Conservation (phyloP, 2,113 vertebrate species). For the Motacilla tschutschensis region DNA sequence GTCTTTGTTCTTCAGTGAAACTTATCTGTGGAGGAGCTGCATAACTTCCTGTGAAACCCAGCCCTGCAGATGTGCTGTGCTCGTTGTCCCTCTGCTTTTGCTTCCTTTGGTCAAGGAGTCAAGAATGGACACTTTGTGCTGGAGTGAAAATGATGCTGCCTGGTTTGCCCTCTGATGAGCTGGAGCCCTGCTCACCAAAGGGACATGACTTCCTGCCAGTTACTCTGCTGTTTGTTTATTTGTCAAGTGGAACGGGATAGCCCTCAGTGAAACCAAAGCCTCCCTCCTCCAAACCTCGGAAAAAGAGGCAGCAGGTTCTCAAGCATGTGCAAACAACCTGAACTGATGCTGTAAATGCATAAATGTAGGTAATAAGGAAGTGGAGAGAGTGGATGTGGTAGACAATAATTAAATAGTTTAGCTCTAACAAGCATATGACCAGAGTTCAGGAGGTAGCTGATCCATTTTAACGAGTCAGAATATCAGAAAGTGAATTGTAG, state of each 20-base stretch:
- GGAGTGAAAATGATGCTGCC: constrained; percentile 63
- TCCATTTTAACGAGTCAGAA: not conserved
- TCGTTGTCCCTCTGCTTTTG: constrained; percentile 13
- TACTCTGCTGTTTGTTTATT: constrained; percentile 56
- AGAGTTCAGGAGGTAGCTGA: constrained; percentile 5
- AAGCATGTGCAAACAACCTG: constrained; percentile 6
- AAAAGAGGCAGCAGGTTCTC: constrained; percentile 10
- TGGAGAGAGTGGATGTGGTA: not conserved
- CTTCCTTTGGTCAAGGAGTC: constrained; percentile 52
- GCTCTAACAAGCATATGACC: not conserved
- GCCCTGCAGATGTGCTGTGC: constrained; percentile 66
- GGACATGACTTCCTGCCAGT: constrained; percentile 54
- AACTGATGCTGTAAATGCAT: not conserved
- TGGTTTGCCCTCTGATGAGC: constrained; percentile 38
- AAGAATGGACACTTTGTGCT: constrained; percentile 78
- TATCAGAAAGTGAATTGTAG: constrained; percentile 20
- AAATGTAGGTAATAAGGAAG: not conserved
- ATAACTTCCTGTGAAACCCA: constrained; percentile 72
- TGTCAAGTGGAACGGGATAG: constrained; percentile 17
- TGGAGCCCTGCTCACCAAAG: constrained; percentile 15
- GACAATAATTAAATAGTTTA: constrained; percentile 3
- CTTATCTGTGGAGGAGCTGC: constrained; percentile 71
- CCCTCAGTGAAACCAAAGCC: not conserved
- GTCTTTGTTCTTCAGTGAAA: constrained; percentile 75
- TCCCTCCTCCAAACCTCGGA: not conserved